Base-by-base conservation (phyloP, 2,888 invertebrate genomes). In the Epinotia nisella region DNA sequence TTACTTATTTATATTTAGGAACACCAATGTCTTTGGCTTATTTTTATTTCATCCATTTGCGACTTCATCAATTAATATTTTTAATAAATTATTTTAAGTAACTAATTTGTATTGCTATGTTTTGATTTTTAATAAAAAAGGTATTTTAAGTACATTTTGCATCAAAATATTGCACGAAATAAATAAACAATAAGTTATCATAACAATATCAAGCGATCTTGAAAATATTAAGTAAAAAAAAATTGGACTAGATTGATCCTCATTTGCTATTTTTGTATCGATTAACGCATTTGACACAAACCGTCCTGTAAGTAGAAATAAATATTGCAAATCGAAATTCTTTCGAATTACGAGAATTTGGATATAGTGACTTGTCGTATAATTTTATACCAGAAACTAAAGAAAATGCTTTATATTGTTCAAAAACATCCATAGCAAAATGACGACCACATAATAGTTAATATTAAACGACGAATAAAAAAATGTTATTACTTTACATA, bases 341-440 rank as follows among this genome's bases (percentile, higher is more conserved):
- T 49, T 49, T 49, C 49, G n/a, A 49, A 3, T 35, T 35, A 35
- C 35, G 9, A 35, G 9, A 35, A 35, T 35, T 35, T 35, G 35
- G 9, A 35, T 35, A 35, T 29, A 29, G 5, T 29, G 29, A 7
- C 5, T 29, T 29, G 29, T 29, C 7, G 5, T 35, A 0, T 9
- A 1, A 9, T 35, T 35, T 35, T 9, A 35, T 9, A 35, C 35
- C 5, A 13, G 3, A 3, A 41, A n/a, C 45, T 7, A 49, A 49
- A 49, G 35, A n/a, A 49, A n/a, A 49, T 49, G 1, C 49, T n/a
- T 41, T 21, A 21, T 72, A 55, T 49, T n/a, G 62, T 72, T 74
- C 69, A 71, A 75, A 78, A 77, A 45, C 55, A 55, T 84, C 85
- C 86, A 85, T 82, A 86, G 84, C 78, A 83, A 85, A 77, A 78